Conservation (phyloP, 2,113 vertebrate species). For the Oncorhynchus gorbuscha region DNA sequence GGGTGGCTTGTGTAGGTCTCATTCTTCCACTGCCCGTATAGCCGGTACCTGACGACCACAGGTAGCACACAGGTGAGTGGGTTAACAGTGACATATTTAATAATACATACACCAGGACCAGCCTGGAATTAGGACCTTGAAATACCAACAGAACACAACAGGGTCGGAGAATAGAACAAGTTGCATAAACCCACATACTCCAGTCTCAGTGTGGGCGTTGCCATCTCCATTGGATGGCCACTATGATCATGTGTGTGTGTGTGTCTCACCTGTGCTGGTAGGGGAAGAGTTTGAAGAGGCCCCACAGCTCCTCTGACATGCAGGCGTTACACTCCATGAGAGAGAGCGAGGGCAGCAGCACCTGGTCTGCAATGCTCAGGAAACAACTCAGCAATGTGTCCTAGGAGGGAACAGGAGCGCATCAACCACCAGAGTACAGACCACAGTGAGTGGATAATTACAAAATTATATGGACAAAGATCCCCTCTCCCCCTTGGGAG, state of each 20-base stretch:
- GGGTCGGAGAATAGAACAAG: neutral
- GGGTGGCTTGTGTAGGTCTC: constrained; percentile 95
- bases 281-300: constrained; percentile 96
- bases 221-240: neutral
- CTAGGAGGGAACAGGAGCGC: constrained; percentile 60
- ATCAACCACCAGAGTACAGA: neutral
- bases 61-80: neutral
- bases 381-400: constrained; percentile 80
- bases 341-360: constrained; percentile 92
- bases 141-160: neutral
- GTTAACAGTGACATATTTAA: neutral
- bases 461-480: too few species aligned
- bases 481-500: too few species aligned
- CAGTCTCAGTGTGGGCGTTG: neutral
- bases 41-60: constrained; percentile 81
- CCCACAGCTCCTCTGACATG: constrained; percentile 87
- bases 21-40: constrained; percentile 98
- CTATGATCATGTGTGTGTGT: neutral
- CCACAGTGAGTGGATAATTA: neutral
- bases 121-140: neutral
- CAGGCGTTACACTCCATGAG: constrained; percentile 98
- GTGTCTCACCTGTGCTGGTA: constrained; percentile 89
- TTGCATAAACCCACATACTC: neutral
- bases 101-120: neutral
- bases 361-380: constrained; percentile 71